These are phyloP conservation scores for Nerophis lumbriciformis DNA, from an alignment of 2,113 vertebrate species.

Conservation along the genomic window DNA sequence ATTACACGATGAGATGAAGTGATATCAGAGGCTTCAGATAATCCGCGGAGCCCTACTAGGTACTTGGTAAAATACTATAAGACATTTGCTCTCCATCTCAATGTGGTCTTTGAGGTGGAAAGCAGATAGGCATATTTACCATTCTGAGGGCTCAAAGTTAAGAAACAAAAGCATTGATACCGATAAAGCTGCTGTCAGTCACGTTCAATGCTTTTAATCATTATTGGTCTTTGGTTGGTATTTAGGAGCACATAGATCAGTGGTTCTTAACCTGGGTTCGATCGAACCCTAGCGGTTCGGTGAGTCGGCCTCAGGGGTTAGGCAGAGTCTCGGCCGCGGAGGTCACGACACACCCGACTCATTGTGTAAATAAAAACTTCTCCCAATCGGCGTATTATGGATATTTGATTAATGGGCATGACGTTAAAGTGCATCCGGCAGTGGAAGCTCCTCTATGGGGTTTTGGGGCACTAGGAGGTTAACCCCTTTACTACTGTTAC, in stretches of 20 bases:
- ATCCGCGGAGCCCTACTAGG: conserved; percentile 35
- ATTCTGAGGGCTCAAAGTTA: conserved; percentile 65
- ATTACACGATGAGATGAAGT: conserved; percentile 40
- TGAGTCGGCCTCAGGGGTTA: too few relatives aligned
- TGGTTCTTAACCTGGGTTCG: too few relatives aligned
- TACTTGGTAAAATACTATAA: conserved; percentile 47
- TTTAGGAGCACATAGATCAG: conserved; percentile 49
- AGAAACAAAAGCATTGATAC: conserved; percentile 56
- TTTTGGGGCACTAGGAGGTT: too few relatives aligned
- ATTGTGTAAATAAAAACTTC: too few relatives aligned
- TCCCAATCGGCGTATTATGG: too few relatives aligned
- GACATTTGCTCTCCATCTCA: conserved; percentile 52
- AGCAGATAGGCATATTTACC: conserved; percentile 66
- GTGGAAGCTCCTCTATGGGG: too few relatives aligned
- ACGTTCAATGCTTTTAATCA: conserved; percentile 70
- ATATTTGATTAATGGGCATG: too few relatives aligned
- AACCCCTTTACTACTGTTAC: too few relatives aligned
- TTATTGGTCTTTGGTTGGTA: conserved; percentile 37
- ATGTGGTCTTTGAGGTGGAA: conserved; percentile 73
- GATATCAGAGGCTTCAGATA: conserved; percentile 23
- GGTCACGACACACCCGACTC: too few relatives aligned
- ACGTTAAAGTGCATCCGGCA: too few relatives aligned
- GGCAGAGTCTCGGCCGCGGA: too few relatives aligned
- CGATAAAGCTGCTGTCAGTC: conserved; percentile 46
- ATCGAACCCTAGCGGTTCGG: too few relatives aligned